Evolutionary conservation across 1,140 invertebrate species (phyloP).

Genomic region (Mycetomoellerius zeteki): DNA sequence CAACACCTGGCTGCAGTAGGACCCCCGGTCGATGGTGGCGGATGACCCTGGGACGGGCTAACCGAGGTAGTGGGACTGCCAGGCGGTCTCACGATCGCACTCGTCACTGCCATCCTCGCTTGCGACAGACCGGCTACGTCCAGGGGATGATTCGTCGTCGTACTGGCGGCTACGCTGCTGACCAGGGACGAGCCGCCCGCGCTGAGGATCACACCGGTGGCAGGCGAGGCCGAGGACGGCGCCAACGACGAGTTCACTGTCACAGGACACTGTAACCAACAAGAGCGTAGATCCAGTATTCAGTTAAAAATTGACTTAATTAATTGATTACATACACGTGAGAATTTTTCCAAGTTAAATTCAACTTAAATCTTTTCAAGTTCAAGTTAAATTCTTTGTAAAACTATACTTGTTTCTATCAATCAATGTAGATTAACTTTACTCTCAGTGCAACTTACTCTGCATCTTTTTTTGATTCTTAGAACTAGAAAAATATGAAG

Average conservation of each 20-base stretch:
- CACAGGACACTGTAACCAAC: slow-evolving; percentile 84
- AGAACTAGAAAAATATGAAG: no score
- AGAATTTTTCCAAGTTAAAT: not conserved
- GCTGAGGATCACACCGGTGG: slow-evolving; percentile 83
- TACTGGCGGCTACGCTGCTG: slow-evolving; percentile 81
- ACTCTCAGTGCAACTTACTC: no score
- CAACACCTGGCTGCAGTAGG: slow-evolving; percentile 91
- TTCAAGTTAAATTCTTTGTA: not conserved
- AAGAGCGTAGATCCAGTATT: not conserved
- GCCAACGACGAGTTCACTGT: slow-evolving; percentile 88
- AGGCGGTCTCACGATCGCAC: slow-evolving; percentile 83
- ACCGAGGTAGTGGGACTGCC: slow-evolving; percentile 84
- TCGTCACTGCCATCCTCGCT: slow-evolving; percentile 87
- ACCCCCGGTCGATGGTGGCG: slow-evolving; percentile 87
- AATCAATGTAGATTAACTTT: no score
- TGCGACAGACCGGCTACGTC: slow-evolving; percentile 83
- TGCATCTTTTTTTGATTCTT: no score
- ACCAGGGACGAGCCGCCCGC: slow-evolving; percentile 85
- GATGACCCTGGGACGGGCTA: slow-evolving; percentile 86
- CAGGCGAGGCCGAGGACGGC: slow-evolving; percentile 88
- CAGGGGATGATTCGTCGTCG: slow-evolving; percentile 79
- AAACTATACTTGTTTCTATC: not conserved
- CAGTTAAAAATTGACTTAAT: not conserved
- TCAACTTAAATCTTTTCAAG: no score
- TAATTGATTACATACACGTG: not conserved